Percentiles rank a stretch among this genome's conserved stretches.
These are phyloP conservation scores for Galaxias olidus DNA, from an alignment of 2,797 vertebrate species.

Conservation along the genomic window DNA sequence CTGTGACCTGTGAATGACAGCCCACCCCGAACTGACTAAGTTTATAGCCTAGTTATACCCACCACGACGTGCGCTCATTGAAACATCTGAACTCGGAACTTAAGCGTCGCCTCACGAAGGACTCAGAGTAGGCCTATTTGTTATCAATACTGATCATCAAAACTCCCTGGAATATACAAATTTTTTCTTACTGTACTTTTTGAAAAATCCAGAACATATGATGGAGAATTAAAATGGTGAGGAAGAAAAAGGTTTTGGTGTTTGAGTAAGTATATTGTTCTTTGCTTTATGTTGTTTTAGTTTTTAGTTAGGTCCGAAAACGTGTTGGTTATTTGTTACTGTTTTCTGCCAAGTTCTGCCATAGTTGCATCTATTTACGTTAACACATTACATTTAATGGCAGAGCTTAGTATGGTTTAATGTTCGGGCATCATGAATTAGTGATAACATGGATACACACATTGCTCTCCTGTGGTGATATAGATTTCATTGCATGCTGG, in stretches of 20 bases:
- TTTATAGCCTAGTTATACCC: slow-evolving; percentile 11
- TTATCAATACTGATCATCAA: slow-evolving; percentile 15
- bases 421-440: slow-evolving; percentile 56
- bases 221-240: slow-evolving; percentile 75
- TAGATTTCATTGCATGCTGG: slow-evolving; percentile 50
- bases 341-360: too few relatives aligned
- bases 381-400: slow-evolving; percentile 19
- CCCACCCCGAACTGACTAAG: slow-evolving; percentile 1
- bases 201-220: slow-evolving; percentile 47
- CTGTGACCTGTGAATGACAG: slow-evolving; percentile 39
- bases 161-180: slow-evolving; percentile 16
- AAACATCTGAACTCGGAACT: slow-evolving; percentile 49
- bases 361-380: neutral
- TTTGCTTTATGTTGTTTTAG: neutral
- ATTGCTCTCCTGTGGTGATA: slow-evolving; percentile 51
- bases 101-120: neutral
- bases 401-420: slow-evolving; percentile 27
- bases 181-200: slow-evolving; percentile 32
- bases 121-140: slow-evolving; percentile 22
- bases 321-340: too few relatives aligned
- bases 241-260: slow-evolving; percentile 71
- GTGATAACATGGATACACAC: slow-evolving; percentile 52
- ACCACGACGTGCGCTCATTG: slow-evolving; percentile 18
- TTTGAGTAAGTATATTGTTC: slow-evolving; percentile 68
- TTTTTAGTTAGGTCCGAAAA: too few relatives aligned